Base-by-base conservation (phyloP, 2,888 invertebrate genomes). In the Drosophila meridionalis region DNA sequence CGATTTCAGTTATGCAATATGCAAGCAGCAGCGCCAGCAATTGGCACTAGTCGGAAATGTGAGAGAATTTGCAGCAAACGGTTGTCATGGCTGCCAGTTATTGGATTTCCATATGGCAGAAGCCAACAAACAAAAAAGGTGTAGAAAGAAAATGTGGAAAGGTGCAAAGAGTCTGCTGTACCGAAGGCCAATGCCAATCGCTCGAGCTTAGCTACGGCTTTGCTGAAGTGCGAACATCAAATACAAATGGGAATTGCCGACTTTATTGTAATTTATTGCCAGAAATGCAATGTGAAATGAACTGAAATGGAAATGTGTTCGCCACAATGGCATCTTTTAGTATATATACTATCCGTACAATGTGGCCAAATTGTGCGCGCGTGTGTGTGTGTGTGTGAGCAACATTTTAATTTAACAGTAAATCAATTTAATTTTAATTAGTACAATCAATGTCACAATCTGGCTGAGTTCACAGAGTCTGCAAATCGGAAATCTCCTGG, bases 191-290 rank as follows among this genome's bases (percentile, higher is more conserved):
- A 28, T 53, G 57, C 55, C 43, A 60, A 45, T 52, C 11, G 45
- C 60, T 72, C 53, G 70, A 61, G 76, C 53, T 61, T 58, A 52
- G 50, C 50, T 61, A 55, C 58, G 53, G 73, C 55, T 55, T 72
- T 74, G 67, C 64, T 77, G 69, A 82, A 87, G 86, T 83, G 82
- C 71, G 60, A 82, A 82, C 69, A 71, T 57, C 42, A 68, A 76
- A 76, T 64, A 60, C 76, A 71, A 79, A 62, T 78, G 82, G 65
- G 69, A 67, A 76, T 67, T 69, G 81, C 62, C 73, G 69, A 79
- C 73, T 85, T 82, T 82, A 77, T 67, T 80, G 69, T 74, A 72
- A 81, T 81, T 81, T 81, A 80, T 77, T 69, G 45, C 55, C 66
- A 64, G 47, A 58, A 78, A 64, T 61, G 47, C 57, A 56, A 40